These are phyloP conservation scores for Elymnias hypermnestra DNA, from an alignment of 1,140 invertebrate genomes.

Conservation along the genomic window DNA sequence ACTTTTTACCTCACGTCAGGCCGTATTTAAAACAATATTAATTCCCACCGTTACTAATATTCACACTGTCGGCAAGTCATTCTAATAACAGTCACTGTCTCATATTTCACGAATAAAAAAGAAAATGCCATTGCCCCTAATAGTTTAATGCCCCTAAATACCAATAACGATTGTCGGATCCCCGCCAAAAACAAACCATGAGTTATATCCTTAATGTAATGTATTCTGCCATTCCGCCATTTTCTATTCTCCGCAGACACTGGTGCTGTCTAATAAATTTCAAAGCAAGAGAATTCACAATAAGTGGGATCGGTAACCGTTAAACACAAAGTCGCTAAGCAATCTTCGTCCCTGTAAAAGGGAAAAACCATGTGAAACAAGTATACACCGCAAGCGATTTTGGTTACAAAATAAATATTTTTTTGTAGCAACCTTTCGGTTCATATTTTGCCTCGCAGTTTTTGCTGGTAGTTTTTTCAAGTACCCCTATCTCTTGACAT, in stretches of 20 bases:
- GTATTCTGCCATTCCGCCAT: conserved; percentile 70
- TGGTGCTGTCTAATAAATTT: conserved; percentile 73
- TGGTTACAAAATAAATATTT: conserved; percentile 50
- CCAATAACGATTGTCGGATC: conserved; percentile 73
- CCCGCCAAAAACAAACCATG: conserved; percentile 74
- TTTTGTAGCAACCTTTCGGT: conserved; percentile 59
- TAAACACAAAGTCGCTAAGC: conserved; percentile 56
- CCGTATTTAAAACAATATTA: conserved; percentile 53
- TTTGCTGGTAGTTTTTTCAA: conserved; percentile 64
- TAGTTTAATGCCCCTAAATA: conserved; percentile 70
- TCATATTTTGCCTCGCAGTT: conserved; percentile 54
- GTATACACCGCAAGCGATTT: neutral
- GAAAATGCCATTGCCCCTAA: conserved; percentile 55
- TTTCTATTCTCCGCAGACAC: conserved; percentile 73
- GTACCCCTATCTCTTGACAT: conserved; percentile 62
- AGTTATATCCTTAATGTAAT: conserved; percentile 69
- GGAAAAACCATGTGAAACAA: conserved; percentile 30
- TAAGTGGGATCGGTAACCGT: conserved; percentile 53
- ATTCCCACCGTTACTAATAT: conserved; percentile 59
- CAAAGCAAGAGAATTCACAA: conserved; percentile 69
- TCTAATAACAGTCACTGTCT: conserved; percentile 45
- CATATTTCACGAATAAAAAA: conserved; percentile 56
- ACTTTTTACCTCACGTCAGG: conserved; percentile 2
- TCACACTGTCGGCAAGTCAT: conserved; percentile 53
- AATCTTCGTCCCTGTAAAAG: conserved; percentile 30